A percentile compares a stretch with the other conserved stretches of the same genome.
These are phyloP conservation scores for Cinclus cinclus DNA, from an alignment of 2,113 vertebrate genomes.

Conservation along the genomic window DNA sequence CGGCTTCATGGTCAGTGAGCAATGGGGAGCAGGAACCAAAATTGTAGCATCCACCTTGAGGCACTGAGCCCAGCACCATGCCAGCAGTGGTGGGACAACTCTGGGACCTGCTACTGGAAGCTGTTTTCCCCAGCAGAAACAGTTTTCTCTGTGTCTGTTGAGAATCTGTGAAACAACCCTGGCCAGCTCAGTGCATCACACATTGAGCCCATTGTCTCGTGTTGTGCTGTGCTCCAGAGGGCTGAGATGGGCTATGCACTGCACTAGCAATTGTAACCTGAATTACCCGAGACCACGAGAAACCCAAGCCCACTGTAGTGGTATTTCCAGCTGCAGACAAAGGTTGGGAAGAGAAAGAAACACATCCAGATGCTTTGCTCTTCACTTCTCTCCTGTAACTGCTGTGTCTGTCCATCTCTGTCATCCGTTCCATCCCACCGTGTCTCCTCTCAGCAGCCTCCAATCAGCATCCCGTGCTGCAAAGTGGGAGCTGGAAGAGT, in stretches of 20 bases:
- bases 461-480: not conserved
- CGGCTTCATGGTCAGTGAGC: not conserved
- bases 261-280: not conserved
- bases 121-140: not conserved
- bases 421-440: not conserved
- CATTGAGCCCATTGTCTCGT: not conserved
- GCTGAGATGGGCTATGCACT: accelerated
- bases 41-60: not conserved
- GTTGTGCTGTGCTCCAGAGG: accelerated
- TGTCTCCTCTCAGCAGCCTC: not conserved
- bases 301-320: not conserved
- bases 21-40: not conserved
- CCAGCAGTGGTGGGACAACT: not conserved
- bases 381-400: not conserved
- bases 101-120: accelerated
- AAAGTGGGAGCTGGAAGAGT: not conserved
- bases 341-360: not conserved
- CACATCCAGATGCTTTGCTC: accelerated
- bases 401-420: not conserved
- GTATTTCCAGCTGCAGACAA: not conserved
- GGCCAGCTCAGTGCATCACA: not conserved
- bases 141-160: not conserved
- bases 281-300: not conserved
- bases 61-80: not conserved
- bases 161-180: not conserved